Evolutionary conservation across 1,140 invertebrate species (phyloP), one percentile per base, ranked within the genome.

Genomic region (Steinernema khuongi): DNA sequence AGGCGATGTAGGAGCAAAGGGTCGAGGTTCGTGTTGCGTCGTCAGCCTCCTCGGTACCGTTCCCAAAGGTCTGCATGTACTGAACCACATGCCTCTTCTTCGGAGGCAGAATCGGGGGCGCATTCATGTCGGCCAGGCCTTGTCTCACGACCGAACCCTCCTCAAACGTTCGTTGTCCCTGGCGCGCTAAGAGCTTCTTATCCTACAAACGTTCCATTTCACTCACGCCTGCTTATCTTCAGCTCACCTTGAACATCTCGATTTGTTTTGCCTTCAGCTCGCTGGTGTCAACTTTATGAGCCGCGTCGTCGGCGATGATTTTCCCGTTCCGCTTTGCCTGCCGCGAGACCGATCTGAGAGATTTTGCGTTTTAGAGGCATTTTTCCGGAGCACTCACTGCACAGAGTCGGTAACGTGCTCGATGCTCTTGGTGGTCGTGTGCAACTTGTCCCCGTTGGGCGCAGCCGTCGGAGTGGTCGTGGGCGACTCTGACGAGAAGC

Each of bases 251-350:
- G 70, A 71, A 78, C 22, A 43, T 78, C 31, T 78, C 77, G 28
- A 77, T 68, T 43, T 79, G 71, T 31, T 60, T 70, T 22, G 77
- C 77, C 32, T 79, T 76, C 72, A 78, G 67, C 67, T 77, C 77
- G 19, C 68, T 68, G 22, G 33, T 78, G 72, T 78, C 77, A 32
- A 78, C 44, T 74, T 78, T 74, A 68, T 72, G 70, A 7, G 77
- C 77, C 33, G 78, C 77, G 32, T 77, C 60, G 50, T 78, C 75
- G 26, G 71, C 68, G 33, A 78, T 36, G 17, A 78, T 32, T 33
- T 71, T 75, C 30, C 77, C 77, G 32, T 78, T 79, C 31, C 74
- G 69, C 32, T 77, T 68, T 33, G 74, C 75, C 43, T 78, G 74
- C 36, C 75, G 66, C 1, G 30, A 36, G 28, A 73, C 71, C 36